phyloP scores from a whole-genome alignment of 2,113 vertebrate species.

The Halichoeres trimaculatus region DNA sequence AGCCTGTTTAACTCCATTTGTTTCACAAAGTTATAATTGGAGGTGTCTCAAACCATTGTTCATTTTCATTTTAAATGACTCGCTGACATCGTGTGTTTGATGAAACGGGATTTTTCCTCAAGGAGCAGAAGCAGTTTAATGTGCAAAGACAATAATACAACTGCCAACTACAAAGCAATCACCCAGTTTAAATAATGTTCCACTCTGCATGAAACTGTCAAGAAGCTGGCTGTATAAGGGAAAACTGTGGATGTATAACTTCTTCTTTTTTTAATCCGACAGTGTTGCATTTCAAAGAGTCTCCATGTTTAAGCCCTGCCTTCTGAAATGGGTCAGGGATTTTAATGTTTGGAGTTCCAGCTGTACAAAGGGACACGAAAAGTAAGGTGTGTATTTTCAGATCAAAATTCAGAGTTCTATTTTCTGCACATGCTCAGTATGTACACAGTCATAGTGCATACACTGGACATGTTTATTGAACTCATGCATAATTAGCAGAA shows the following conservation, averaged over 20 bases:
- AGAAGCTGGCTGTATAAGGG: not conserved
- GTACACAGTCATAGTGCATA: not conserved
- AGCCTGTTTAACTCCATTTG: constrained; percentile 16
- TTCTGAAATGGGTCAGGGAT: not conserved
- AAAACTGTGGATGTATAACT: not conserved
- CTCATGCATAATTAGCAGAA: no score
- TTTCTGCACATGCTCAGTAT: not conserved
- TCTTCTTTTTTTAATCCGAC: not conserved
- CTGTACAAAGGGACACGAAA: not conserved
- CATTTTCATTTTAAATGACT: constrained; percentile 35
- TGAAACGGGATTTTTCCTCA: constrained; percentile 24
- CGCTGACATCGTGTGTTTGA: constrained; percentile 16
- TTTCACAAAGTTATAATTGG: constrained; percentile 37
- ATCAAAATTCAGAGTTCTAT: not conserved
- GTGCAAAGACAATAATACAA: constrained; percentile 37
- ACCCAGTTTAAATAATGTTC: constrained; percentile 43
- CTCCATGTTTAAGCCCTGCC: constrained; percentile 1
- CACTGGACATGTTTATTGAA: no score
- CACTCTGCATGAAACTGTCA: constrained; percentile 13
- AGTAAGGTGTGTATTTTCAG: no score
- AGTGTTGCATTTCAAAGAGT: not conserved
- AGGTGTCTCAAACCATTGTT: constrained; percentile 42
- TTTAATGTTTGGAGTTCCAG: constrained; percentile 2
- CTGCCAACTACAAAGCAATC: constrained; percentile 38
- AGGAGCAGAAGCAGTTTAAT: constrained; percentile 17